Base-by-base conservation (phyloP, 2,888 invertebrate species). In the Xanthorhoe designata region DNA sequence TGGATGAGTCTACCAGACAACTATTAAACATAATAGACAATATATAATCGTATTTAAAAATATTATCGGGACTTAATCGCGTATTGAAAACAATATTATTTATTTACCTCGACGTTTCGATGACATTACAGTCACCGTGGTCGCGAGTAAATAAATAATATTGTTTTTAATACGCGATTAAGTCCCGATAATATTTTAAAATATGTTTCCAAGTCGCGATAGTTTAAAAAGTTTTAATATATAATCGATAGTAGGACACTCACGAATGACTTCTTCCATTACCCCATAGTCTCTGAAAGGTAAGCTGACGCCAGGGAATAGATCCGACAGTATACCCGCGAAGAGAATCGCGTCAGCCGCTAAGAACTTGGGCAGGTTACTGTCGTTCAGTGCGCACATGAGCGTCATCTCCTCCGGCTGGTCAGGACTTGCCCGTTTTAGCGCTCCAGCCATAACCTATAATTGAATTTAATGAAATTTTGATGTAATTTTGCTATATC, bases 341-440 rank as follows among this genome's bases (percentile, higher is more conserved):
- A 98, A 98, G 0, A 98, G 92, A 19, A 96, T 83, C 0, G 97
- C 97, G 84, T 98, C 98, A 57, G 98, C 97, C 0, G 96, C 95
- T 62, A 98, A 88, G 86, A 98, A 98, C 87, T 98, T 98, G 0
- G 98, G 98, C 72, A 98, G 90, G 86, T 98, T 98, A 75, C 97
- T 97, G 88, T 98, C 98, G 70, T 98, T 94, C 7, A 98, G 87
- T 0, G 98, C 98, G 76, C 97, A 95, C 65, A 98, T 96, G 13
- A 98, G 87, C 0, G 97, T 97, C 64, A 96, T 96, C 78, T 98
- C 97, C 86, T 98, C 98, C 53, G 94, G 95, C 78, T 97, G 96
- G 81, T 97, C 96, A 0, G 98, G 98, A 78, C 96, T 96, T 13
- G 97, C 96, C 58, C 98, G 94, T 83, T 98, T 98, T 13, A 98